Percentiles rank a stretch among this genome's conserved stretches.
Conservation (phyloP, 2,113 vertebrate species). For the Sminthopsis crassicaudata region DNA sequence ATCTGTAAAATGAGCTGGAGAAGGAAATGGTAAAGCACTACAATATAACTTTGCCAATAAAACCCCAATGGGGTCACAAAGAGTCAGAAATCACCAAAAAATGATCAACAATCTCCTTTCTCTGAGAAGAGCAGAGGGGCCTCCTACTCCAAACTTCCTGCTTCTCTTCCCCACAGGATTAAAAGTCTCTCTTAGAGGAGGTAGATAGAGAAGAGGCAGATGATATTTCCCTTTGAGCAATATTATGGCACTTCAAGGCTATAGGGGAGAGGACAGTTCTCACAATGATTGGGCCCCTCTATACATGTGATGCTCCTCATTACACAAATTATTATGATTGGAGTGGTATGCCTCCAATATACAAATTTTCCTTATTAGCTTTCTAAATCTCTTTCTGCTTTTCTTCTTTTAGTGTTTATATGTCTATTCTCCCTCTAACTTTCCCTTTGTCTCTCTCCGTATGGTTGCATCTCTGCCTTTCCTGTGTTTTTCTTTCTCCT, state of each 20-base stretch:
- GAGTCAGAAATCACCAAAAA: too few relatives aligned
- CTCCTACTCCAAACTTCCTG: not conserved
- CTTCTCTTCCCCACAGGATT: not conserved
- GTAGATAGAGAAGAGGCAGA: not conserved
- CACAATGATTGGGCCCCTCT: not conserved
- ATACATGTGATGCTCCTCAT: not conserved
- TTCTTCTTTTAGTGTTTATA: not conserved
- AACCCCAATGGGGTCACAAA: too few relatives aligned
- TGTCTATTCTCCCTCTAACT: not conserved
- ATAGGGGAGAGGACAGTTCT: not conserved
- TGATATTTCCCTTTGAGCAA: not conserved
- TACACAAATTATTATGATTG: not conserved
- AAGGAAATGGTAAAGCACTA: too few relatives aligned
- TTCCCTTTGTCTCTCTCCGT: not conserved
- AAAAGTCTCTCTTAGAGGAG: not conserved
- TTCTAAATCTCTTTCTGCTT: not conserved
- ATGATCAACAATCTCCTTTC: not conserved
- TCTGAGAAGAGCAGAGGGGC: not conserved
- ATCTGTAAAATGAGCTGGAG: too few relatives aligned
- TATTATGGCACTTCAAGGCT: not conserved
- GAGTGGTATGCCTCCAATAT: not conserved
- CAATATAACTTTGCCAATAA: too few relatives aligned
- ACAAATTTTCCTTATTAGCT: not conserved
- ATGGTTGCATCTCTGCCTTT: not conserved
- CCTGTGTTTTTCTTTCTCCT: not conserved